phyloP scores from a whole-genome alignment of 1,140 invertebrate species.

The Neodiprion lecontei region DNA sequence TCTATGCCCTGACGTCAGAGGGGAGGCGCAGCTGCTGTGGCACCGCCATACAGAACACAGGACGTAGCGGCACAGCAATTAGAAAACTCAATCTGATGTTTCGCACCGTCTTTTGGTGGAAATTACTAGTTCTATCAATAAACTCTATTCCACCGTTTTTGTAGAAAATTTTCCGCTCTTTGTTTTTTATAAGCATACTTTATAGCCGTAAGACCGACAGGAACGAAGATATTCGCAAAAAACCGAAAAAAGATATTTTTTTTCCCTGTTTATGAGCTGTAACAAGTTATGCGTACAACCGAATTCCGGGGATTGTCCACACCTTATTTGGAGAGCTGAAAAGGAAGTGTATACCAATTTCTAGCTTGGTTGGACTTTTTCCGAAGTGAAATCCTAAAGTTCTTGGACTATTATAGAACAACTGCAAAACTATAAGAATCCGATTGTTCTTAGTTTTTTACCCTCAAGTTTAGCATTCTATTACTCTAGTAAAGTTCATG shows the following conservation, averaged over 20 bases:
- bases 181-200: neutral
- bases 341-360: neutral
- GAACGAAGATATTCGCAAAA: neutral
- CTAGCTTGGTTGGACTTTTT: neutral
- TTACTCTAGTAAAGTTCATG: too few relatives aligned
- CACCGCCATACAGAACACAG: neutral
- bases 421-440: too few relatives aligned
- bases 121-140: neutral
- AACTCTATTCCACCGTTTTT: neutral
- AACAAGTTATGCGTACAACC: neutral
- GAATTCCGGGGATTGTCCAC: neutral
- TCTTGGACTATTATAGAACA: too few relatives aligned
- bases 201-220: neutral
- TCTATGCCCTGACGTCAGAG: neutral
- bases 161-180: neutral
- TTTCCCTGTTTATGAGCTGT: neutral
- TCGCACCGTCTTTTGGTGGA: neutral
- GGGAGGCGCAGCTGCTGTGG: neutral
- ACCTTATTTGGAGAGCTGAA: neutral
- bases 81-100: neutral
- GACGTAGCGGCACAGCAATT: neutral
- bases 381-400: neutral
- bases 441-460: too few relatives aligned
- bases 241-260: neutral
- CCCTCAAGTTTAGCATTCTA: too few relatives aligned